These are phyloP conservation scores for Digitonthophagus gazella DNA, from an alignment of 2,888 invertebrate species.

Conservation along the genomic window DNA sequence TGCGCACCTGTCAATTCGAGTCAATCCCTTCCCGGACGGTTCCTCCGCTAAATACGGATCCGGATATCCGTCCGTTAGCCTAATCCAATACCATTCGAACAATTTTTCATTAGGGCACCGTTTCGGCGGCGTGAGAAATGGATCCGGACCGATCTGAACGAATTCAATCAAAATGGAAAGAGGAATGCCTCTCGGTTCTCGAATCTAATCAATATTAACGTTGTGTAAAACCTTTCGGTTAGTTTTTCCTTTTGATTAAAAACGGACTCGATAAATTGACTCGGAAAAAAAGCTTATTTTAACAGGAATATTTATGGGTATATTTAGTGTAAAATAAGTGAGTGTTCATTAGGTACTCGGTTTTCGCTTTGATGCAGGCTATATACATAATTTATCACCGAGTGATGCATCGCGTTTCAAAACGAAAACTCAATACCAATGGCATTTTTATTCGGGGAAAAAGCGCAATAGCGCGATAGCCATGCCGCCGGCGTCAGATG, in stretches of 20 bases:
- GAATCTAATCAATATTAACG: conserved; percentile 15
- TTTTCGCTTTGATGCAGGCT: not conserved
- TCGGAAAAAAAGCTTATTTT: not conserved
- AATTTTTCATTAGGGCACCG: conserved; percentile 15
- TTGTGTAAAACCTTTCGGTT: conserved; percentile 14
- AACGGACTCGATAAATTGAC: not conserved
- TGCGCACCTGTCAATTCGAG: conserved; percentile 11
- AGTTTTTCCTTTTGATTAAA: not conserved
- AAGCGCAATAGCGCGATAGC: not conserved
- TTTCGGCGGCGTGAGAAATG: conserved; percentile 11
- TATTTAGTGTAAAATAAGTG: not conserved
- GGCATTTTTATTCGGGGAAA: not conserved
- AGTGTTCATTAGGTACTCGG: not conserved
- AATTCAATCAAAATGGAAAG: conserved; percentile 13
- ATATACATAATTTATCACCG: not conserved
- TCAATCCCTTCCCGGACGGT: conserved; percentile 3
- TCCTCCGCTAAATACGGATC: conserved; percentile 4
- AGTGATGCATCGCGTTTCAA: not conserved
- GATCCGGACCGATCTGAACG: conserved; percentile 1
- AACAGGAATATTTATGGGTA: not conserved
- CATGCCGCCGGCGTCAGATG: not conserved
- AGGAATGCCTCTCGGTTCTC: not conserved
- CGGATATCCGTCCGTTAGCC: conserved; percentile 12
- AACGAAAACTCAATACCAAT: not conserved
- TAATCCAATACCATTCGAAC: conserved; percentile 13